phyloP scores from a whole-genome alignment of 1,140 invertebrate species.

The Scaptomyza montana region DNA sequence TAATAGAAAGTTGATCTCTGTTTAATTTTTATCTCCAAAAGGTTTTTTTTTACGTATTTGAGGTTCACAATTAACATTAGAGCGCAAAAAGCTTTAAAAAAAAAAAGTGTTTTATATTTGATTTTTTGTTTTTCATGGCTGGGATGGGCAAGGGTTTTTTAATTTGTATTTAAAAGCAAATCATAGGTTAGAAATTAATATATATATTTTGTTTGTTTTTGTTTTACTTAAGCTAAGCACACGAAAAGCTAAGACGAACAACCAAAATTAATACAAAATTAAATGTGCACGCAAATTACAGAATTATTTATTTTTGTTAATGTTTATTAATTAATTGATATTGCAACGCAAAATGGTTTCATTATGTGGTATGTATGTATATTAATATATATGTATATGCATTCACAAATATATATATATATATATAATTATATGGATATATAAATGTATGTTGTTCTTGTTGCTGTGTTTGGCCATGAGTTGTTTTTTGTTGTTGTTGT shows the following conservation, averaged over 20 bases:
- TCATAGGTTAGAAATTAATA: conserved; percentile 3
- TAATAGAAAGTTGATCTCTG: conserved; percentile 37
- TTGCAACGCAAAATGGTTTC: conserved; percentile 43
- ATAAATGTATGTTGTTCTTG: conserved; percentile 14
- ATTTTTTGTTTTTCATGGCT: conserved; percentile 7
- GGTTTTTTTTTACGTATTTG: conserved; percentile 47
- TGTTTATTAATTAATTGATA: conserved; percentile 44
- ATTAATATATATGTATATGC: conserved; percentile 19
- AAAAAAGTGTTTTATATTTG: conserved; percentile 4
- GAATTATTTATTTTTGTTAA: conserved; percentile 16
- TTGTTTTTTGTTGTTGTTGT: background rate
- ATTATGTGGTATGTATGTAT: conserved; percentile 29
- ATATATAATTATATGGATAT: background rate
- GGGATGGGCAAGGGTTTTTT: background rate
- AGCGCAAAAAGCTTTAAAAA: conserved; percentile 41
- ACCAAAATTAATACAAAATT: background rate
- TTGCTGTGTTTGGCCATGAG: background rate
- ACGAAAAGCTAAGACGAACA: conserved; percentile 28
- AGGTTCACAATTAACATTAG: conserved; percentile 49
- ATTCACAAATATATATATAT: conserved; percentile 10
- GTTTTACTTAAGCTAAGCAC: conserved; percentile 40
- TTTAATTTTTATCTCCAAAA: conserved; percentile 17
- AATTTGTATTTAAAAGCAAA: background rate
- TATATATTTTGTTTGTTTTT: background rate
- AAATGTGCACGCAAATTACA: conserved; percentile 28